Evolutionary conservation across 2,797 vertebrate species (phyloP), one percentile per base, ranked within the genome.

Genomic region (Ambastaia sidthimunki): DNA sequence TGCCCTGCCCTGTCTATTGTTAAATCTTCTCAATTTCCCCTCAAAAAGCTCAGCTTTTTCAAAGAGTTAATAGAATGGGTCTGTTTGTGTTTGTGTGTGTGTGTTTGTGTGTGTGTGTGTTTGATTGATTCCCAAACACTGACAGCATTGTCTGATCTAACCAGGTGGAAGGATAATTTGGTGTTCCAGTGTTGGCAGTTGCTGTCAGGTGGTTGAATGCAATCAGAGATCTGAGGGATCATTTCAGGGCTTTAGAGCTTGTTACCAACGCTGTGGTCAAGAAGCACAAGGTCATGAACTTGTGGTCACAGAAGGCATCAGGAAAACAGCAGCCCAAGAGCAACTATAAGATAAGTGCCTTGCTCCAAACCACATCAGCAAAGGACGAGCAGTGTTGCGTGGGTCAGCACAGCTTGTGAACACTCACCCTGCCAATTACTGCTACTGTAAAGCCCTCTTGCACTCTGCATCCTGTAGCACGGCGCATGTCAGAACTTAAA

Each of bases 351-450:
- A 66, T 76, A 54, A 67, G 48, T 67, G 62, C 15, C 10, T 76
- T 41, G 31, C 62, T 66, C 15, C 25, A 76, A 76, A 62, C 19
- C 44, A 37, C 59, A 65, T 75, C 47, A 75, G 28, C n/a, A 76
- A 19, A 41, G 47, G 62, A 54, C 37, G 41, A 10, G 15, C 19
- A 25, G 62, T 41, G 48, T 55, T 76, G 62, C 47, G 23, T 66
- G 62, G 48, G 15, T 66, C 48, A 75, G 73, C 72, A 74, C 48
- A 47, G 19, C 18, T 48, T 59, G 50, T 74, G 63, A 74, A 74
- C 59, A 73, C 23, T 44, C 55, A 25, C n/a, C 4, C 12, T 52
- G 72, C 19, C 73, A 66, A 37, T 75, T 54, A 37, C 28, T 66
- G 37, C 23, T 52, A 23, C 55, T 54, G 28, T 25, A 66, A 31